Evolutionary conservation across 2,113 vertebrate species (phyloP).

Genomic region (Lanius collurio): DNA sequence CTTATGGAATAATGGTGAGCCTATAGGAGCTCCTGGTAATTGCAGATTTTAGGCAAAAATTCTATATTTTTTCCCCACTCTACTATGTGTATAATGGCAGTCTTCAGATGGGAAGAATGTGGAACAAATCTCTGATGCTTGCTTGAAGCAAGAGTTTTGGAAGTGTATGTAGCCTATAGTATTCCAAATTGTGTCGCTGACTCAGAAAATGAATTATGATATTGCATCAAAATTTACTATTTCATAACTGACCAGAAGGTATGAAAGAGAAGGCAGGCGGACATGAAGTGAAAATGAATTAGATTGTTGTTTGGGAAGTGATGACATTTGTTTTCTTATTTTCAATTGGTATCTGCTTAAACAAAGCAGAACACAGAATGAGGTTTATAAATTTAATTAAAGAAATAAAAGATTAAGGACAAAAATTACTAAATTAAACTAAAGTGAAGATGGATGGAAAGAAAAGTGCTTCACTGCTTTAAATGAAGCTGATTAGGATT

Average conservation of each 20-base stretch:
- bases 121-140: background rate
- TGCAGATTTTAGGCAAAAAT: background rate
- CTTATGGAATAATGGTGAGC: background rate
- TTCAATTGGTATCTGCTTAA: background rate
- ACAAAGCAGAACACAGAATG: background rate
- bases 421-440: constrained; percentile 29
- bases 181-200: background rate
- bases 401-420: constrained; percentile 15
- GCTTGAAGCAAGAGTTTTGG: background rate
- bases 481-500: constrained; percentile 23
- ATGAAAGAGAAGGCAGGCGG: background rate
- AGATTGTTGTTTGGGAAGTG: background rate
- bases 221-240: background rate
- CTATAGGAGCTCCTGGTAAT: background rate
- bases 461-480: background rate
- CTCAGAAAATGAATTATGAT: background rate
- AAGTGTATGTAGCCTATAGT: background rate
- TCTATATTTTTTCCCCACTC: background rate
- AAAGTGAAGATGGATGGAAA: constrained; percentile 9
- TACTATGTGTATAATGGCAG: background rate
- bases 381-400: constrained; percentile 26
- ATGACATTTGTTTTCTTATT: background rate
- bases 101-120: background rate
- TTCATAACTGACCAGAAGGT: background rate
- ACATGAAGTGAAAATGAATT: background rate